phyloP scores from a whole-genome alignment of 2,113 vertebrate genomes.

The Chrysochloris asiatica region DNA sequence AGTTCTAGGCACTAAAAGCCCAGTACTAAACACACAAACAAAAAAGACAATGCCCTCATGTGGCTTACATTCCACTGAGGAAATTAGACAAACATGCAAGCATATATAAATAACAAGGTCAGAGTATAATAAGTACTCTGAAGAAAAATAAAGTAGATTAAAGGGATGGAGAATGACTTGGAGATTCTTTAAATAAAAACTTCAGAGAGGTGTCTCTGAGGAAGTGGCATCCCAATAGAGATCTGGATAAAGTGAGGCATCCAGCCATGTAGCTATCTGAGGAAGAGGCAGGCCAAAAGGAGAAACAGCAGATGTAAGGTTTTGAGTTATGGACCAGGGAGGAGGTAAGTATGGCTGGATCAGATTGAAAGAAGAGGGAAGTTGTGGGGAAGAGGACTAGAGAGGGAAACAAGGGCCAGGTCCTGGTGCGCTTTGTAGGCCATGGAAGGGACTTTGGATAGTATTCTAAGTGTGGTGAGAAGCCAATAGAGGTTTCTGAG shows the following conservation, averaged over 20 bases:
- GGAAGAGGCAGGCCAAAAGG: not conserved
- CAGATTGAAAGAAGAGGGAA: not conserved
- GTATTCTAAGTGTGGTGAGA: not conserved
- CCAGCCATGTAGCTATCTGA: not conserved
- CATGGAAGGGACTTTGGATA: not conserved
- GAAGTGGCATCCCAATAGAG: not conserved
- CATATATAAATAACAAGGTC: not conserved
- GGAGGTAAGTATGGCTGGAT: not conserved
- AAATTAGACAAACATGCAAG: not conserved
- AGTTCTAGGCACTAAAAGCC: slow-evolving; percentile 20
- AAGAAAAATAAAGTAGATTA: slow-evolving; percentile 13
- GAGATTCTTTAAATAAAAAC: not conserved
- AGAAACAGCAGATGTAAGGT: not conserved
- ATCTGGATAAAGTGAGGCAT: not conserved
- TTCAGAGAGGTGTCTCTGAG: not conserved
- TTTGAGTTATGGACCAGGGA: not conserved
- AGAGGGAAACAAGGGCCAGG: not conserved
- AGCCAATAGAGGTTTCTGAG: not conserved
- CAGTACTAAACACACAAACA: not conserved
- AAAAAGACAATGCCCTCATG: not conserved
- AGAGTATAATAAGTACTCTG: not conserved
- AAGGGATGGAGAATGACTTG: not conserved
- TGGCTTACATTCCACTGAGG: not conserved
- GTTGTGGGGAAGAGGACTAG: not conserved
- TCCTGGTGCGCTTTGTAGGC: not conserved